Evolutionary conservation across 2,888 invertebrate species (phyloP).

Genomic region (Callyntrura guangdongensis): DNA sequence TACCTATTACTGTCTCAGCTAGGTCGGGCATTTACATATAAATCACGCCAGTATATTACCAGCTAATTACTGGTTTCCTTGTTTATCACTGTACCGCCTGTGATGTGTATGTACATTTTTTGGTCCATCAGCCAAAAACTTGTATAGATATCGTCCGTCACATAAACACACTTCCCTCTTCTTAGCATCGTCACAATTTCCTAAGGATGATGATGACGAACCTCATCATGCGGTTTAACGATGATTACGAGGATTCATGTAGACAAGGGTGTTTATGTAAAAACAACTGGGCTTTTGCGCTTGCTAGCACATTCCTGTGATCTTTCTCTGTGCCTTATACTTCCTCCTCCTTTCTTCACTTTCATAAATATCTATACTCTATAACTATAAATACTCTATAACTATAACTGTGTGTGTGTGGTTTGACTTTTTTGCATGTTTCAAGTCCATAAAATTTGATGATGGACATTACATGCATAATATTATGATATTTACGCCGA

Average conservation of each 20-base stretch:
- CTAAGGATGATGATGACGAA: not conserved
- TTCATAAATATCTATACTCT: conserved; percentile 16
- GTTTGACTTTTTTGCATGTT: conserved; percentile 28
- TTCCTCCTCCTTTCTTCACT: conserved; percentile 40
- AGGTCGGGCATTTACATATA: conserved; percentile 24
- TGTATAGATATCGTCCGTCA: not conserved
- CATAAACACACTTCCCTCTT: not conserved
- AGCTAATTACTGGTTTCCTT: conserved; percentile 61
- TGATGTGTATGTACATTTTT: not conserved
- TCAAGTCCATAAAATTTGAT: conserved; percentile 15
- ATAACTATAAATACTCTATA: not conserved
- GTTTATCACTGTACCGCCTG: conserved; percentile 26
- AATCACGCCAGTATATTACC: conserved; percentile 45
- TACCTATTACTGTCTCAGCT: not conserved
- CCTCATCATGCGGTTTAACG: not conserved
- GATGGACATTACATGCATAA: conserved; percentile 7
- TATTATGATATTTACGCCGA: not conserved
- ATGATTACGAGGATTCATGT: not conserved
- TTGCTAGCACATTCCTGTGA: conserved; percentile 24
- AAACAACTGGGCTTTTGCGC: not conserved
- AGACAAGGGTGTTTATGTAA: not conserved
- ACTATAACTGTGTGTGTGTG: too few species aligned
- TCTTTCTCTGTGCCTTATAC: not conserved
- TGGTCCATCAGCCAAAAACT: conserved; percentile 12
- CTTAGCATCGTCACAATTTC: too few species aligned